Evolutionary conservation across 2,888 invertebrate species (phyloP), one percentile per base, ranked within the genome.

Genomic region (Lomographa bimaculata): DNA sequence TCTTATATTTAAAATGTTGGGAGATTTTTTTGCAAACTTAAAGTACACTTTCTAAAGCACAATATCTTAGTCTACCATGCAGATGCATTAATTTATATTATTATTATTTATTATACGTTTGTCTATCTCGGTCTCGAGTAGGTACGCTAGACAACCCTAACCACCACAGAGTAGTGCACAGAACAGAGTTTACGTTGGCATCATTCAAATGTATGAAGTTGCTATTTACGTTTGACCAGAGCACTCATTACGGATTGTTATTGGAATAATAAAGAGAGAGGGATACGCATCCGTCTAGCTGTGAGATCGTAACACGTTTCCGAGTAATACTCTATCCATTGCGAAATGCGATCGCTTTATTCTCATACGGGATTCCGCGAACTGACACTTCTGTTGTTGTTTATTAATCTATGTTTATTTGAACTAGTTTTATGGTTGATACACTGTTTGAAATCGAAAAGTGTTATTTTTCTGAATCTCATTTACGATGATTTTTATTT

Each of bases 231-330:
- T 86, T 80, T 83, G 84, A 79, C 79, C 86, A 84, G 86, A 84
- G 85, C 84, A 82, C 87, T 87, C 87, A 84, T 87, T 84, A 86
- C 85, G 71, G 84, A 87, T 87, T 87, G 87, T 89, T 89, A 89
- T 87, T 86, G 83, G 82, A 85, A 89, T 89, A 87, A 87, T 87
- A 87, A 86, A 87, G 85, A 80, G 76, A 66, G 71, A 71, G 76
- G 69, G 69, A 80, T 77, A 69, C 24, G 72, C 76, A 81, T 87
- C 83, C 83, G 83, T 80, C 76, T 73, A 71, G 67, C 67, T 64
- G 64, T 60, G 61, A 68, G 76, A 76, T 82, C 82, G 80, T 84
- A 79, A 80, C 80, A 62, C 61, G 51, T 62, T 85, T 84, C 84
- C 68, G 57, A 77, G 83, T 83, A 85, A 64, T 69, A 64, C 63